These are phyloP conservation scores for Chelonoidis abingdonii DNA, from an alignment of 2,113 vertebrate species.

Conservation along the genomic window DNA sequence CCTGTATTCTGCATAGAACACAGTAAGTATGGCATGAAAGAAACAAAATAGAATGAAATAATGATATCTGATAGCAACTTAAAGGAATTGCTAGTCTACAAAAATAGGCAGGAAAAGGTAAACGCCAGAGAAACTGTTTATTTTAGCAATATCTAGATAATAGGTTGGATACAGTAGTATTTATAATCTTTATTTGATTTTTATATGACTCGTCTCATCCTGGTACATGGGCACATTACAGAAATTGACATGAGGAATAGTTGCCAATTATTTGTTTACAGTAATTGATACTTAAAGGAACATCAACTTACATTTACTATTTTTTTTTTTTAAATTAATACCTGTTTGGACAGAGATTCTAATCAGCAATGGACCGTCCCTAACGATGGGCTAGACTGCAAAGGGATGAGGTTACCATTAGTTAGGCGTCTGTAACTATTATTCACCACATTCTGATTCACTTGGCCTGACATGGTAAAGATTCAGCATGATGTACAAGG, in stretches of 20 bases:
- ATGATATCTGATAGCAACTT: neutral
- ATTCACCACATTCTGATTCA: neutral
- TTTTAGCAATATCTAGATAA: neutral
- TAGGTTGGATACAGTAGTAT: neutral
- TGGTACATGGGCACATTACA: neutral
- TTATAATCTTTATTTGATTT: neutral
- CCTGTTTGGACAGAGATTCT: too few relatives aligned
- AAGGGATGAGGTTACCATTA: neutral
- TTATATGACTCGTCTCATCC: accelerated
- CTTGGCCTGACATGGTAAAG: neutral
- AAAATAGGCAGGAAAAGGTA: neutral
- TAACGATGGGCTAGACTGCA: neutral
- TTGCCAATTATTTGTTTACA: neutral
- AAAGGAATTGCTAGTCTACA: neutral
- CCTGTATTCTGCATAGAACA: neutral
- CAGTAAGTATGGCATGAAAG: neutral
- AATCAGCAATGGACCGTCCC: neutral
- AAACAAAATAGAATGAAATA: accelerated
- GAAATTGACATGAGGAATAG: accelerated
- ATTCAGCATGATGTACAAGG: neutral
- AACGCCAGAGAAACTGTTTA: neutral
- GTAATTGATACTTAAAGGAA: neutral
- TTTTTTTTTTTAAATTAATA: neutral
- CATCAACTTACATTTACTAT: neutral
- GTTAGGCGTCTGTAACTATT: neutral